Base-by-base conservation (phyloP, 2,797 vertebrate genomes). In the Sphenodon punctatus region DNA sequence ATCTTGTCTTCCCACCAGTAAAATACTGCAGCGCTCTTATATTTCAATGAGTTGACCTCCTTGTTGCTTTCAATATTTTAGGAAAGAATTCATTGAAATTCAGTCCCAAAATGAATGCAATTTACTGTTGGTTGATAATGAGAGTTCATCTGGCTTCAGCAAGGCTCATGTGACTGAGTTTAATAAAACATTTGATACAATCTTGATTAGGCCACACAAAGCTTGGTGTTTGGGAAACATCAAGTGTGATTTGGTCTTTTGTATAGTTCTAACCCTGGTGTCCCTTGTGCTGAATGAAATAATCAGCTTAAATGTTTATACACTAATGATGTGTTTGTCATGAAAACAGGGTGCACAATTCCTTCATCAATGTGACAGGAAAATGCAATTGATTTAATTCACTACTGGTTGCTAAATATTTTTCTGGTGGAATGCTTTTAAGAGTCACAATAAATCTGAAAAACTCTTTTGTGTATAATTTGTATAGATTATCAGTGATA, bases 291-390 rank as follows among this genome's bases (percentile, higher is more conserved):
- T 97, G 96, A 98, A 98, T 98, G 96, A 97, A 97, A 97, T 96
- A 98, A 98, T 98, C 97, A 98, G 88, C 89, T 93, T 94, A 96
- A 97, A 96, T 95, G 94, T 95, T 95, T 94, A 94, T 94, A 92
- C 90, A 95, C 94, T 97, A 97, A 98, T 96, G 95, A 97, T 96
- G 95, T 93, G 90, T 97, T 97, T 98, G 95, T 97, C 94, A 96
- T 96, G 94, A 95, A 97, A 97, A 97, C 96, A 96, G 66, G 85
- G 80, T 74, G 90, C 88, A 95, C 93, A 95, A 95, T 94, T 90
- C 93, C 92, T 95, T 95, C 95, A 95, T 96, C 95, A 95, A 84
- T 75, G 83, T 91, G 89, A 94, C 65, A 72, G 74, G 68, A 61
- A 79, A 95, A n/a, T 82, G 92, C 63, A 87, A 95, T 83, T 84